These are phyloP conservation scores for Spilosoma lubricipeda DNA, from an alignment of 2,888 invertebrate genomes.

Conservation along the genomic window DNA sequence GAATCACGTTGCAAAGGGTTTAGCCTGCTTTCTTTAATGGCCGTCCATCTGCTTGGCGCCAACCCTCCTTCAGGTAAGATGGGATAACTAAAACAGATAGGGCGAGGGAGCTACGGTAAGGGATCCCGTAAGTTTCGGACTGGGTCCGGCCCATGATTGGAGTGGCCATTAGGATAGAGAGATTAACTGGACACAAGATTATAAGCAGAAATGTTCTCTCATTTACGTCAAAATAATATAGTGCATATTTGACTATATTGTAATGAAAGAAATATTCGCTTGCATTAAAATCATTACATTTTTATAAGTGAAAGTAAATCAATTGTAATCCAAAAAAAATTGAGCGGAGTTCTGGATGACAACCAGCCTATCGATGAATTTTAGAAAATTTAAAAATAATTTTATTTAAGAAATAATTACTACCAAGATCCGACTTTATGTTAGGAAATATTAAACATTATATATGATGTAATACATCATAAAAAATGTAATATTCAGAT, in stretches of 20 bases:
- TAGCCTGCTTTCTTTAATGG: background rate
- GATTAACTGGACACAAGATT: background rate
- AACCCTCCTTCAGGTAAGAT: background rate
- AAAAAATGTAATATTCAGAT: too few species aligned
- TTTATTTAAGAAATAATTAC: too few species aligned
- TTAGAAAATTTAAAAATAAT: too few species aligned
- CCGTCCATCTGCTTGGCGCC: background rate
- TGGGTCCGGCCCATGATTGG: background rate
- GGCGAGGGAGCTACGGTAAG: background rate
- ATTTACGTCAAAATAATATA: background rate
- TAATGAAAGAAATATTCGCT: background rate
- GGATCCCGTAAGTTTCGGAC: background rate
- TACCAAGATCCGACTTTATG: too few species aligned
- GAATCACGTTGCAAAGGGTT: background rate
- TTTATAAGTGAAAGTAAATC: background rate
- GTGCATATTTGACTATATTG: background rate
- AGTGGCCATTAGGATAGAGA: background rate
- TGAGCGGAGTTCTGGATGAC: too few species aligned
- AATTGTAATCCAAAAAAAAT: background rate
- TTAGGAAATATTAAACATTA: too few species aligned
- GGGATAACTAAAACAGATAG: background rate
- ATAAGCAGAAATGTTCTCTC: background rate
- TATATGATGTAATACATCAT: too few species aligned
- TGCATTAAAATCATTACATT: background rate
- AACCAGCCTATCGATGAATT: too few species aligned